A percentile compares a stretch with the other conserved stretches of the same genome.
These are phyloP conservation scores for Drosophila nr. perissopoda DNA, from an alignment of 2,888 invertebrate species.

Conservation along the genomic window DNA sequence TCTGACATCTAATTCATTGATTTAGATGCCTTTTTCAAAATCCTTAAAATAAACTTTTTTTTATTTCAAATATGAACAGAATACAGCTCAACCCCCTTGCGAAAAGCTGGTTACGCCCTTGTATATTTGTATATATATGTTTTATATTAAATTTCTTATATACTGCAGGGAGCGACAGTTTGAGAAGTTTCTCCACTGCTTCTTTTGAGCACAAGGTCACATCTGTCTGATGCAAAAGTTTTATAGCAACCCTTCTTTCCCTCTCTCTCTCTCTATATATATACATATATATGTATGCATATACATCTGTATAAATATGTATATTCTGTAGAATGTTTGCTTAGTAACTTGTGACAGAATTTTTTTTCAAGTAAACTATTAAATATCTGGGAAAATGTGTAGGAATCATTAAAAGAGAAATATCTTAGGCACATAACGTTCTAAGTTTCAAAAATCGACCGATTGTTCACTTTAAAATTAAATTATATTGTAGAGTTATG, in stretches of 20 bases:
- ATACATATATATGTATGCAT: neutral
- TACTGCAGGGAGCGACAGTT: constrained; percentile 30
- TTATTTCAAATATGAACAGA: neutral
- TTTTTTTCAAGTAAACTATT: neutral
- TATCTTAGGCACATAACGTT: neutral
- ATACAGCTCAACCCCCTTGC: neutral
- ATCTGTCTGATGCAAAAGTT: constrained; percentile 18
- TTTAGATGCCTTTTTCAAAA: neutral
- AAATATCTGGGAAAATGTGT: neutral
- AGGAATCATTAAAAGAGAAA: neutral
- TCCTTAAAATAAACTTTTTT: neutral
- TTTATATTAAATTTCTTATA: constrained; percentile 1
- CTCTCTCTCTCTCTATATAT: neutral
- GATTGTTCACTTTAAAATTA: neutral
- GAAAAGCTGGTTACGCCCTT: neutral
- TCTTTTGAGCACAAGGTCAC: constrained; percentile 57
- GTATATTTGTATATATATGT: constrained; percentile 1
- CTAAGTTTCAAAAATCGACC: neutral
- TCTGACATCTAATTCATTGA: neutral
- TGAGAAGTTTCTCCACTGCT: constrained; percentile 37
- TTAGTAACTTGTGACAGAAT: neutral
- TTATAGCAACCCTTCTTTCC: constrained; percentile 11
- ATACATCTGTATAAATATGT: neutral
- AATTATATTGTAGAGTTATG: neutral
- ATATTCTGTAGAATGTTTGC: neutral